Conservation (phyloP, 2,113 vertebrate genomes). For the Microcebus lehilahytsara region DNA sequence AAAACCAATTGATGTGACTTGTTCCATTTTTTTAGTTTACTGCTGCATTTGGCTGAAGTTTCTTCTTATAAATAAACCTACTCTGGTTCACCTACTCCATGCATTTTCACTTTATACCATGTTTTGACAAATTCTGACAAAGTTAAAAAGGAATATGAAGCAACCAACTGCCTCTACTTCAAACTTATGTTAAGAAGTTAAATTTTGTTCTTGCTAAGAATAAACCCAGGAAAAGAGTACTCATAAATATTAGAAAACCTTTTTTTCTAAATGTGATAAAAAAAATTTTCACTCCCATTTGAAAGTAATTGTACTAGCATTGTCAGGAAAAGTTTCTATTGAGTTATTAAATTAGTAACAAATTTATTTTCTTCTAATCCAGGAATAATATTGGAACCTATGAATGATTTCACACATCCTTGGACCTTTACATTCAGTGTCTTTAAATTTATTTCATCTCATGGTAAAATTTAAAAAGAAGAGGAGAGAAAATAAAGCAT, state of each 20-base stretch:
- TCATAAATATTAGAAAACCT: not conserved
- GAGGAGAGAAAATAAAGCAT: not conserved
- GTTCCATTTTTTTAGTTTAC: slow-evolving; percentile 39
- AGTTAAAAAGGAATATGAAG: slow-evolving; percentile 44
- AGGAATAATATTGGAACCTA: not conserved
- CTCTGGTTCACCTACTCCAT: not conserved
- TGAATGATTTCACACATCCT: not conserved
- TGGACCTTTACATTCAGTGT: not conserved
- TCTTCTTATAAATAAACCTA: slow-evolving; percentile 57
- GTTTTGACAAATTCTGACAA: slow-evolving; percentile 68
- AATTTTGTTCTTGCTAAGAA: slow-evolving; percentile 52
- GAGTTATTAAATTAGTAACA: slow-evolving; percentile 13
- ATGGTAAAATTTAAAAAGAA: not conserved
- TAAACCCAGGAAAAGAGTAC: not conserved
- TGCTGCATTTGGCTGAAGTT: slow-evolving; percentile 44
- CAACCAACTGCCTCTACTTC: slow-evolving; percentile 36
- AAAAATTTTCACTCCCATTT: not conserved
- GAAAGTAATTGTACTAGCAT: slow-evolving; percentile 5
- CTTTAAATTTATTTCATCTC: not conserved
- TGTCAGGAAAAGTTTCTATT: not conserved
- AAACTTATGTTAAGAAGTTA: slow-evolving; percentile 39
- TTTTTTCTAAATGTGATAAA: slow-evolving; percentile 32
- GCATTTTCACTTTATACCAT: slow-evolving; percentile 41
- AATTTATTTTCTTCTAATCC: not conserved
- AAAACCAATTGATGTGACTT: slow-evolving; percentile 40